Evolutionary conservation across 2,888 invertebrate species (phyloP).

Genomic region (Lepidocyrtoides sp.): DNA sequence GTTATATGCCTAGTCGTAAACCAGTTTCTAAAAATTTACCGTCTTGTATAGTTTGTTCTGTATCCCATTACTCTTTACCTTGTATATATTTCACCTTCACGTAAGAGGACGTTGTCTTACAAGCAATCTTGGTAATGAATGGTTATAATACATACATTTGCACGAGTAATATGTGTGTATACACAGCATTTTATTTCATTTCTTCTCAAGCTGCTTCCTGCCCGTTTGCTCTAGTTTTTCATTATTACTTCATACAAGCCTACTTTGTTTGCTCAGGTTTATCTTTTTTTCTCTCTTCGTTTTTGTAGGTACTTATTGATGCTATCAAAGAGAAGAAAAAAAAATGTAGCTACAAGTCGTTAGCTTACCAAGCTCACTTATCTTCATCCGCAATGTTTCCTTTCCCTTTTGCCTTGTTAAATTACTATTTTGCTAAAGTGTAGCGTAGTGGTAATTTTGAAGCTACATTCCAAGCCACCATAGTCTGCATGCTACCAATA

Average conservation of each 20-base stretch:
- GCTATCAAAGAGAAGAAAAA: neutral
- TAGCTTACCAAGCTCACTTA: conserved; percentile 41
- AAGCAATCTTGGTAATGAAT: neutral
- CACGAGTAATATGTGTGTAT: neutral
- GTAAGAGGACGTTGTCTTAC: neutral
- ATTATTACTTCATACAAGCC: conserved; percentile 10
- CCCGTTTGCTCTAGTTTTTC: neutral
- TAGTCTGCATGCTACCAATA: neutral
- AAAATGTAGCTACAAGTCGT: conserved; percentile 33
- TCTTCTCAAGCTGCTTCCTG: neutral
- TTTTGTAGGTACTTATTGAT: conserved; percentile 15
- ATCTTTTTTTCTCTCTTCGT: conserved; percentile 1
- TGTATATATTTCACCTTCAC: neutral
- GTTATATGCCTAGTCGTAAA: conserved; percentile 13
- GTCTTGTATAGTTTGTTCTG: neutral
- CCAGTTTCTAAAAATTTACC: conserved; percentile 34
- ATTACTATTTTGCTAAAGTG: conserved; percentile 18
- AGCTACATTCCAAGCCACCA: neutral
- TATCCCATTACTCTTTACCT: neutral
- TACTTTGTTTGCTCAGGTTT: conserved; percentile 4
- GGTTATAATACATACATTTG: too few relatives aligned
- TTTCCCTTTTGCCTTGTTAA: conserved; percentile 5
- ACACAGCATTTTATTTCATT: neutral
- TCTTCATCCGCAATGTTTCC: conserved; percentile 30
- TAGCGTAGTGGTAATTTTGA: neutral